Base-by-base conservation (phyloP, 2,797 vertebrate species). In the Hemitrygon akajei region DNA sequence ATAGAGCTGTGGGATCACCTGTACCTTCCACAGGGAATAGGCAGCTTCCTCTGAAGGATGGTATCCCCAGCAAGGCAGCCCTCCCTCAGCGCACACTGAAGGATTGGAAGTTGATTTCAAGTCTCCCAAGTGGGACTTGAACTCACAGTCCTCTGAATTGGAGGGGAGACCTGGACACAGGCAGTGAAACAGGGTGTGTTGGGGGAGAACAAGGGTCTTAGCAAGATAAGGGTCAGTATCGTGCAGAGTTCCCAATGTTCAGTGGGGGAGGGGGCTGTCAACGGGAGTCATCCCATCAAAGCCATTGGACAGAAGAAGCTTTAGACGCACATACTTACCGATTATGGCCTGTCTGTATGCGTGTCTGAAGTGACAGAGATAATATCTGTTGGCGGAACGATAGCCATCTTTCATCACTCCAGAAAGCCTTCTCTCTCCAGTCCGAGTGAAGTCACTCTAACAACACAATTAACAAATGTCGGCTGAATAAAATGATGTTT, bases 401-500 rank as follows among this genome's bases (percentile, higher is more conserved):
- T 80, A 81, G 18, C 93, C 63, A 56, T 93, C 93, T 3, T 93
- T 93, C 93, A 93, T 37, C 30, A 80, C 56, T 0, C 56, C 58
- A 0, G 76, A 22, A 0, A 93, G 12, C 0, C 66, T 81, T 22
- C 30, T 34, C 14, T 63, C 93, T 12, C 93, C 93, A 20, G 93
- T 66, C 0, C 76, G 93, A 12, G 34, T 93, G n/a, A 93, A 93
- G 14, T 93, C 93, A 18, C 93, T 76, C 93, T 93, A 34, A 63
- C 1, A 73, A 37, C 0, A 16, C 10, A 58, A 16, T 30, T 7
- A 77, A 77, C 22, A 75, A 93, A 20, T 69, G 47, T 92, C 20
- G 9, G 3, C 63, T 10, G 2, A 71, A 34, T 3, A 14, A 40
- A 34, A n/a, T 58, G 18, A 47, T 81, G 37, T 2, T 47, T 22